Percentiles rank a stretch among this genome's conserved stretches.
These are phyloP conservation scores for Oligia strigilis DNA, from an alignment of 2,888 invertebrate species.

Conservation along the genomic window DNA sequence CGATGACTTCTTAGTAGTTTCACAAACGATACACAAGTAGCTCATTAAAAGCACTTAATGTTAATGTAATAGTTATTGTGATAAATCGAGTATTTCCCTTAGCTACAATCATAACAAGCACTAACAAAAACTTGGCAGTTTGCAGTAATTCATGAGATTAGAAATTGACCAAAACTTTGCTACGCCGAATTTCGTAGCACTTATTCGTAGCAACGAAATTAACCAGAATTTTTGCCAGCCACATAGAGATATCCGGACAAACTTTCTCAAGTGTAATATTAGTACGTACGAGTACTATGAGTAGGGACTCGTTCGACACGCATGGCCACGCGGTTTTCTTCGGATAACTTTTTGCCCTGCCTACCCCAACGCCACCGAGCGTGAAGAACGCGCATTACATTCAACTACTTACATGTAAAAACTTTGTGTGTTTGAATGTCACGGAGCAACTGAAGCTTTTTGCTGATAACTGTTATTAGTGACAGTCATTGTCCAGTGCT, in stretches of 20 bases:
- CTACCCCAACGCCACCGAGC: slow-evolving; percentile 40
- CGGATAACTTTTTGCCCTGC: slow-evolving; percentile 34
- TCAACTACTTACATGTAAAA: slow-evolving; percentile 29
- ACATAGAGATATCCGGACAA: neutral
- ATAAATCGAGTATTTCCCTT: neutral
- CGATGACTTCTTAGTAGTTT: neutral
- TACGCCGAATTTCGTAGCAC: slow-evolving; percentile 40
- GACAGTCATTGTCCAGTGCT: slow-evolving; percentile 7
- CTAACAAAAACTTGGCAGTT: neutral
- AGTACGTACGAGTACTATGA: slow-evolving; percentile 6
- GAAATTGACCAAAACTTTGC: slow-evolving; percentile 6
- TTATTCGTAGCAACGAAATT: slow-evolving; percentile 32
- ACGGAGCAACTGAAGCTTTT: slow-evolving; percentile 25
- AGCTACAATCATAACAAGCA: neutral
- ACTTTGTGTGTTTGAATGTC: slow-evolving; percentile 48
- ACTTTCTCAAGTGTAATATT: slow-evolving; percentile 20
- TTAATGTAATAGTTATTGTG: neutral
- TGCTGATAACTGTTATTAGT: slow-evolving; percentile 21
- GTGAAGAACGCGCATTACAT: slow-evolving; percentile 49
- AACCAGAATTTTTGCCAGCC: neutral
- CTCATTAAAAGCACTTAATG: neutral
- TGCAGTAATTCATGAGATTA: neutral
- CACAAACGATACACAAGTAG: neutral
- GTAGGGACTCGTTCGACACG: slow-evolving; percentile 32
- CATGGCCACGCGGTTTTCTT: slow-evolving; percentile 44